These are phyloP conservation scores for Ceratina australensis DNA, from an alignment of 1,140 invertebrate genomes.

Conservation along the genomic window DNA sequence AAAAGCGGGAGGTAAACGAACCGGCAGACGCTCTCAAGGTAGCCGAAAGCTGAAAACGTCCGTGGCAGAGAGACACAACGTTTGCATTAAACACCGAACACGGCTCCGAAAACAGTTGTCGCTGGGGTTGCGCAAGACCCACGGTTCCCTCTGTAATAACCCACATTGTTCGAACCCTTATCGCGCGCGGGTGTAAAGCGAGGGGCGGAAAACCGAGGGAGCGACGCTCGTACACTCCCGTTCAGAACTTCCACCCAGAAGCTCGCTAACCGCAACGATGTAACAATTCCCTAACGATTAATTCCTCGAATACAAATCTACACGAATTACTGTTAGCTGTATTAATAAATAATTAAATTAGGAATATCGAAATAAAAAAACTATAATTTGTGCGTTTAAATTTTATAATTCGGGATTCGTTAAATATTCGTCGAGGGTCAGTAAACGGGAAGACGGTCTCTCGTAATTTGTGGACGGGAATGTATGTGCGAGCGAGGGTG, in stretches of 20 bases:
- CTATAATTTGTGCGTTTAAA: too few relatives aligned
- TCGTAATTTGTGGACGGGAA: not conserved
- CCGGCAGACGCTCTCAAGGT: not conserved
- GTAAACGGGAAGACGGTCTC: too few relatives aligned
- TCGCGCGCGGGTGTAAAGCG: conserved; percentile 24
- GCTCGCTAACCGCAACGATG: too few relatives aligned
- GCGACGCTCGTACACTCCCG: not conserved
- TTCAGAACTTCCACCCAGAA: too few relatives aligned
- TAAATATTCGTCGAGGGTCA: too few relatives aligned
- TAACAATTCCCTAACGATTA: too few relatives aligned
- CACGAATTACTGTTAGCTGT: too few relatives aligned
- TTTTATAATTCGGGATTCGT: too few relatives aligned
- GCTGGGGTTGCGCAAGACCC: not conserved
- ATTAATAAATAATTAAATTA: too few relatives aligned
- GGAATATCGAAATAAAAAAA: too few relatives aligned
- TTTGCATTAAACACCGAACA: conserved; percentile 3
- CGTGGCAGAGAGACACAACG: not conserved
- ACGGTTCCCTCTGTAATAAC: conserved; percentile 48
- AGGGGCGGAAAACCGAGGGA: conserved; percentile 10
- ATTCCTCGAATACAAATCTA: too few relatives aligned
- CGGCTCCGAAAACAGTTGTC: conserved; percentile 27
- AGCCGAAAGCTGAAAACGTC: not conserved
- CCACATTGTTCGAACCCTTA: conserved; percentile 44
- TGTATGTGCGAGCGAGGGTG: not conserved
- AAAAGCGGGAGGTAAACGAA: not conserved